Base-by-base conservation (phyloP, 2,888 invertebrate species). In the Polylopha cassiicola region DNA sequence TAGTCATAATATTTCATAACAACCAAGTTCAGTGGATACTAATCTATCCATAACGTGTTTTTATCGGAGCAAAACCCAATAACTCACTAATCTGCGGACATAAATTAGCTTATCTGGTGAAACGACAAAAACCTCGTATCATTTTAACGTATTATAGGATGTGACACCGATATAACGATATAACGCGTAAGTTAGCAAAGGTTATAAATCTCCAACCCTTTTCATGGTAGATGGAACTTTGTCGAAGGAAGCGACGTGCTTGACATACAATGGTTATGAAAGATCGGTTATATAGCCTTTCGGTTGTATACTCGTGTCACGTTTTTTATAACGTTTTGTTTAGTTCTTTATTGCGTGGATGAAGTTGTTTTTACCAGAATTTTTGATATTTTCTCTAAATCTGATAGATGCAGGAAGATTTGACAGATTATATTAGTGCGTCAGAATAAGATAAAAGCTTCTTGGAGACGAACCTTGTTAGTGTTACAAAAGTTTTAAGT, bases 131-230 rank as follows among this genome's bases (percentile, higher is more conserved):
- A 58, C 38, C 51, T 49, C 60, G 47, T n/a, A 26, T 37, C 44
- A 48, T 47, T 61, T 51, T 48, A 58, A 53, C 58, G 45, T 52
- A 52, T 50, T 55, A 57, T 55, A 57, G 53, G 58, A 57, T 50
- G 58, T 59, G 52, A 50, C 51, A 49, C 42, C 16, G 60, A 58
- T 61, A 60, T 53, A 58, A 54, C 45, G 32, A 47, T 53, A 53
- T 49, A 48, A 46, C 45, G 43, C 38, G 43, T 24, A 28, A 51
- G 49, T 59, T 49, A 48, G 51, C 53, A 53, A 56, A 53, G 54
- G 60, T 51, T 52, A 59, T 61, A 63, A 63, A 61, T 61, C 60
- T 53, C 26, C 11, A 55, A 59, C 61, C 61, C 61, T 61, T 63
- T 59, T 61, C 60, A 56, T 56, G 43, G 33, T 38, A 52, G 56